These are phyloP conservation scores for Meloidogyne hapla DNA, from an alignment of 1,140 invertebrate genomes.

Conservation along the genomic window DNA sequence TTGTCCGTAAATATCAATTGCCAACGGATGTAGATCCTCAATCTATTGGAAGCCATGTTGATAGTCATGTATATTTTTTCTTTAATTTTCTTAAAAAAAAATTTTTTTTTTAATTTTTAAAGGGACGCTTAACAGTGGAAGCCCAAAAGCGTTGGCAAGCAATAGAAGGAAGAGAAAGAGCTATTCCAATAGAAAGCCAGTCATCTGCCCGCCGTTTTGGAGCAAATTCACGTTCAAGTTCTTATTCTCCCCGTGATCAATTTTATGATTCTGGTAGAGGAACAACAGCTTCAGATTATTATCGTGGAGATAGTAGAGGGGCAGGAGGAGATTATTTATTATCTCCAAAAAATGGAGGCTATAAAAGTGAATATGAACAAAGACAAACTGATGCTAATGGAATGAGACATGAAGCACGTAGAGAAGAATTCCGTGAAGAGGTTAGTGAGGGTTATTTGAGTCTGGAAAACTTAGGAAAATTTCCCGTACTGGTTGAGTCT, in stretches of 20 bases:
- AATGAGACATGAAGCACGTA: conserved; percentile 29
- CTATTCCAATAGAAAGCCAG: conserved; percentile 59
- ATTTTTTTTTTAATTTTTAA: conserved; percentile 1
- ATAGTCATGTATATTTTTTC: conserved; percentile 40
- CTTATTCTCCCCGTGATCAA: conserved; percentile 54
- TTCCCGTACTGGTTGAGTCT: no score
- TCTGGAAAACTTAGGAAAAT: no score
- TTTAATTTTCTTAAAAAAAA: not conserved
- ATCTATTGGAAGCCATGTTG: conserved; percentile 53
- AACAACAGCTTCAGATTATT: conserved; percentile 12
- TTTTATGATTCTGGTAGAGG: conserved; percentile 42
- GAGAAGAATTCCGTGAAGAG: conserved; percentile 40
- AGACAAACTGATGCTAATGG: conserved; percentile 34
- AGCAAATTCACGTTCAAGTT: conserved; percentile 42
- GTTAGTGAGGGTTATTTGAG: not conserved
- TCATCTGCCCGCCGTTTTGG: conserved; percentile 22
- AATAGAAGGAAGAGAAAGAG: conserved; percentile 54
- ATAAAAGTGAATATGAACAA: conserved; percentile 27
- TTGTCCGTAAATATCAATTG: conserved; percentile 62
- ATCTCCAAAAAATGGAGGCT: conserved; percentile 26
- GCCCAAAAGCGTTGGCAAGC: conserved; percentile 52
- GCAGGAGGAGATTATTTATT: conserved; percentile 27
- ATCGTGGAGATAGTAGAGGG: conserved; percentile 19
- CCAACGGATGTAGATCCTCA: conserved; percentile 56
- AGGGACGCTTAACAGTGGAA: conserved; percentile 62